Percentiles rank a stretch among this genome's conserved stretches.
These are phyloP conservation scores for Microhierax caerulescens DNA, from an alignment of 2,797 vertebrate species.

Conservation along the genomic window DNA sequence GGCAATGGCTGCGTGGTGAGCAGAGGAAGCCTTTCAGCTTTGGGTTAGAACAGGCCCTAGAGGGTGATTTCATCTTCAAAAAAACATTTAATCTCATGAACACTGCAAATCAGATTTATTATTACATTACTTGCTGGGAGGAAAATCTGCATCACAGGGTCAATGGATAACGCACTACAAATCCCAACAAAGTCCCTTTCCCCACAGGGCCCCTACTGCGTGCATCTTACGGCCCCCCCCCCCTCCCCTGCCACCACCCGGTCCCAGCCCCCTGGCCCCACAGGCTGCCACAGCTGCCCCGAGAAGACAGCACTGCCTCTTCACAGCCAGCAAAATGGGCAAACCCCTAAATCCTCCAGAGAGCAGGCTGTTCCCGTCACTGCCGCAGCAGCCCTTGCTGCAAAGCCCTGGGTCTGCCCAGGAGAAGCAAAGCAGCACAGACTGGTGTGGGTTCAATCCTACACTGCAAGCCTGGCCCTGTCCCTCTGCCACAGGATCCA, in stretches of 20 bases:
- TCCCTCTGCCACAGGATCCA: not conserved
- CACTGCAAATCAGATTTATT: conserved; percentile 76
- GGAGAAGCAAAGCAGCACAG: not conserved
- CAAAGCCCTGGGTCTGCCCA: not conserved
- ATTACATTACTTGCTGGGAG: conserved; percentile 69
- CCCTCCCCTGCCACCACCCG: not conserved
- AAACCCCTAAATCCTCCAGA: not conserved
- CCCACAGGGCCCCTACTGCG: not conserved
- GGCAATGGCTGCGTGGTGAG: conserved; percentile 73
- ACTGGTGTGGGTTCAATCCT: not conserved
- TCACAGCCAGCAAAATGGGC: not conserved
- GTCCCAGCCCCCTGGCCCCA: not conserved
- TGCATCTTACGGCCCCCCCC: no score
- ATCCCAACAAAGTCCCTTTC: conserved; percentile 45
- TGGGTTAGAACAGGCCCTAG: conserved; percentile 71
- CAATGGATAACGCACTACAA: conserved; percentile 16
- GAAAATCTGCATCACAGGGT: conserved; percentile 64
- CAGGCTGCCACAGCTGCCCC: conserved; percentile 19
- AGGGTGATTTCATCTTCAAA: conserved; percentile 75
- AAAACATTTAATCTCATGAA: conserved; percentile 77
- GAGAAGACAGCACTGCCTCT: not conserved
- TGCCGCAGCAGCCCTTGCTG: not conserved
- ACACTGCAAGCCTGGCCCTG: not conserved
- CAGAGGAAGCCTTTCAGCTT: conserved; percentile 67
- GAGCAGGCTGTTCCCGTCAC: not conserved